Conservation (phyloP, 2,797 vertebrate species). For the Falco cherrug region DNA sequence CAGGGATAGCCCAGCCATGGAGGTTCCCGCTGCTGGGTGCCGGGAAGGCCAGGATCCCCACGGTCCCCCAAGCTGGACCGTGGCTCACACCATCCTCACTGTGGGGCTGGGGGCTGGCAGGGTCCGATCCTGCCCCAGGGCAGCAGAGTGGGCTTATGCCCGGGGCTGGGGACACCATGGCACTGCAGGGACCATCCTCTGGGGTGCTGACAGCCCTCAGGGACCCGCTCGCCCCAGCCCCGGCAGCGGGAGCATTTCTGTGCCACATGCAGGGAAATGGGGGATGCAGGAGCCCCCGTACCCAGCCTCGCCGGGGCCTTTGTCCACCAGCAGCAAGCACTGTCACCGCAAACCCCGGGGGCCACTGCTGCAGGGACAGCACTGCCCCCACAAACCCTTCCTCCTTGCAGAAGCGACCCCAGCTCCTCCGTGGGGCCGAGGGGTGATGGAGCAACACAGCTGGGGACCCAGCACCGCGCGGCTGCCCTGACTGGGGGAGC, state of each 20-base stretch:
- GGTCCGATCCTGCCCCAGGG: not conserved
- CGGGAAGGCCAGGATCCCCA: rapidly evolving
- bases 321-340: not conserved
- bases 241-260: rapidly evolving
- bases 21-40: not conserved
- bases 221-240: rapidly evolving
- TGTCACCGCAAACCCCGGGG: not conserved
- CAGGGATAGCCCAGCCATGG: not conserved
- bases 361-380: not conserved
- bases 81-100: not conserved
- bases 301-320: not conserved
- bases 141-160: not conserved
- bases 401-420: not conserved
- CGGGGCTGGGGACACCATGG: rapidly evolving
- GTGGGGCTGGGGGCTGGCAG: not conserved
- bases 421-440: not conserved
- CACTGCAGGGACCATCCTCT: not conserved
- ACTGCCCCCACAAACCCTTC: not conserved
- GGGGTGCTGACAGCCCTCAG: not conserved
- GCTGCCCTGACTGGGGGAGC: not conserved
- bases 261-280: rapidly evolving
- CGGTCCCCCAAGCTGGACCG: rapidly evolving
- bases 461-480: not conserved
- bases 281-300: not conserved
- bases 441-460: not conserved